Percentiles rank a stretch among this genome's conserved stretches.
phyloP scores from a whole-genome alignment of 2,797 vertebrate genomes.

The Helostoma temminkii region DNA sequence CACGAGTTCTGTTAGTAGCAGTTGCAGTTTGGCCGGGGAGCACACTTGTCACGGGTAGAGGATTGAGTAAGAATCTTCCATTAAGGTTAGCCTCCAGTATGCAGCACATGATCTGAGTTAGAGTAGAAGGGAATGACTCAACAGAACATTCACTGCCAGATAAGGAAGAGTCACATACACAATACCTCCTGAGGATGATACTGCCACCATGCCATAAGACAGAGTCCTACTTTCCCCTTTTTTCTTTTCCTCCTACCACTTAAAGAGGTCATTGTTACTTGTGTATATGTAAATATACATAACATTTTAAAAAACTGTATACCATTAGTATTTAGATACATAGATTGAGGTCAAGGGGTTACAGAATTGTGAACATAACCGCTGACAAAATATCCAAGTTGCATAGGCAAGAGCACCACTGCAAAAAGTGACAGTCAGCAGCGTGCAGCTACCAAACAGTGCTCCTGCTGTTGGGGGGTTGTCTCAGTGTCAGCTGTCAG shows the following conservation, averaged over 20 bases:
- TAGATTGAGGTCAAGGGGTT: slow-evolving; percentile 14
- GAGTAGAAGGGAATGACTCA: slow-evolving; percentile 64
- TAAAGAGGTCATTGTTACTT: background rate
- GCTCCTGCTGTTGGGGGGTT: slow-evolving; percentile 53
- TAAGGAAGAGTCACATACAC: slow-evolving; percentile 48
- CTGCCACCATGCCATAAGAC: slow-evolving; percentile 15
- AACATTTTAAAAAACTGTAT: background rate
- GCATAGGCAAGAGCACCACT: slow-evolving; percentile 5
- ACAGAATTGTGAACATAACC: slow-evolving; percentile 2
- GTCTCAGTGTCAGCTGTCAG: slow-evolving; percentile 69
- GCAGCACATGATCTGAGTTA: slow-evolving; percentile 74
- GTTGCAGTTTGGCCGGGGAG: slow-evolving; percentile 64
- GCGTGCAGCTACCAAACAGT: slow-evolving; percentile 33
- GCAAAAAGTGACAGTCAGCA: slow-evolving; percentile 37
- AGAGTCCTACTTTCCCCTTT: slow-evolving; percentile 26
- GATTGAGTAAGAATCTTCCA: slow-evolving; percentile 72
- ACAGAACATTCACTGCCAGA: slow-evolving; percentile 56
- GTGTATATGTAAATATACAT: background rate
- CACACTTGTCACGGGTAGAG: slow-evolving; percentile 59
- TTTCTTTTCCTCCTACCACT: background rate
- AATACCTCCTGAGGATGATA: slow-evolving; percentile 40
- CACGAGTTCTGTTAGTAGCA: slow-evolving; percentile 73
- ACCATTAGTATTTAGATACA: background rate
- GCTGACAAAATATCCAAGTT: slow-evolving; percentile 30
- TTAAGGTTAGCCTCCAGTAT: slow-evolving; percentile 69